Conservation (phyloP, 2,113 vertebrate genomes). For the Rhinolophus ferrumequinum region DNA sequence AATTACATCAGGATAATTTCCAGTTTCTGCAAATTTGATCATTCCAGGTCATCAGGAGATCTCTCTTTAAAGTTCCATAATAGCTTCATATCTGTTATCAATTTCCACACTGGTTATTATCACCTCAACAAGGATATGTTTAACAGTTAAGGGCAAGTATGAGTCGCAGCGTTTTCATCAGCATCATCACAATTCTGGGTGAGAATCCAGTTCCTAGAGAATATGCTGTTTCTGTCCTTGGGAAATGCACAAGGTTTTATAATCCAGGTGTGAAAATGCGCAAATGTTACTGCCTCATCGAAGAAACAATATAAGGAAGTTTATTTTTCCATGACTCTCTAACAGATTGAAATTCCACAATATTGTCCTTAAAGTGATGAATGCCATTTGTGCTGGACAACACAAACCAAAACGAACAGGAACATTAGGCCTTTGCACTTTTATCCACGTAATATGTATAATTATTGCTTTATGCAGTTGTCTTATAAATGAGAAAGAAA, state of each 20-base stretch:
- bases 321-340: not conserved
- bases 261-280: not conserved
- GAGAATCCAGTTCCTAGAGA: not conserved
- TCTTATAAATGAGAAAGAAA: not conserved
- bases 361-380: not conserved
- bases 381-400: not conserved
- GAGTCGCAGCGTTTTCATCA: not conserved
- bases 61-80: not conserved
- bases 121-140: not conserved
- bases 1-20: not conserved
- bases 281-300: not conserved
- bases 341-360: not conserved
- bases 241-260: not conserved
- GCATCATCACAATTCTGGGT: not conserved
- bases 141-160: not conserved
- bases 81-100: not conserved
- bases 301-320: not conserved
- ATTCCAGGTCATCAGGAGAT: not conserved
- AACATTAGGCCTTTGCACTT: not conserved
- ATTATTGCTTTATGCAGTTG: not conserved
- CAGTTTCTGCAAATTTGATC: not conserved
- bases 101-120: not conserved
- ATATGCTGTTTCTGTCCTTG: not conserved
- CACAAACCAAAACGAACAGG: not conserved
- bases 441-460: not conserved